Base-by-base conservation (phyloP, 2,797 vertebrate species). In the Columba guinea region DNA sequence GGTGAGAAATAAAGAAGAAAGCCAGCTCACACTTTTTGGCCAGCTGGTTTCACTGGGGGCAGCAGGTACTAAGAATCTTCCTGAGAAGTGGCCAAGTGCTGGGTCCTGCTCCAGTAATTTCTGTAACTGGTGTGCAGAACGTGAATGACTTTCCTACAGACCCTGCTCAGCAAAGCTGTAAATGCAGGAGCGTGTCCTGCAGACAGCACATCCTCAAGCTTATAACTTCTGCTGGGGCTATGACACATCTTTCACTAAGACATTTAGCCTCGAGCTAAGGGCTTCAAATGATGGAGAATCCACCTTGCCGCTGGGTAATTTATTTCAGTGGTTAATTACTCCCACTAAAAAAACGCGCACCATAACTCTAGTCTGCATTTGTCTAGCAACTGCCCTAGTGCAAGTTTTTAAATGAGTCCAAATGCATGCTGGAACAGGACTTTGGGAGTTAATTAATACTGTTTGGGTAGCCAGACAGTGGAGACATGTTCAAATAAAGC, bases 261-360 rank as follows among this genome's bases (percentile, higher is more conserved):
- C 71, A 37, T 64, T 90, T 63, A 74, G 86, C 86, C 78, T 90
- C 3, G 0, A 77, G 93, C 92, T 41, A 62, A 93, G 86, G 84
- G 7, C 75, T 93, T 89, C 86, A 90, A 60, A 68, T 92, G 94
- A 93, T 77, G 84, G 75, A 96, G 90, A 85, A 92, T 22, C 81
- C 90, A 95, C 86, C 93, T 96, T 93, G 86, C 93, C 5, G 9
- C 49, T 0, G 35, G 92, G 64, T 90, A 92, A 94, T 94, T 96
- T 93, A 92, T 95, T 95, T 74, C 86, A 60, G 74, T 62, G 89
- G 5, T 93, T 97, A 96, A 97, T 97, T 97, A 94, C 71, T 89
- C 59, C 35, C 56, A 11, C 64, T 94, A 87, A 82, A 92, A 93
- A 74, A 60, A 44, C 18, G 34, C 53, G 49, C 75, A 26, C 81